Base-by-base conservation (phyloP, 2,797 vertebrate genomes). In the Sebastes kiyomatsui region DNA sequence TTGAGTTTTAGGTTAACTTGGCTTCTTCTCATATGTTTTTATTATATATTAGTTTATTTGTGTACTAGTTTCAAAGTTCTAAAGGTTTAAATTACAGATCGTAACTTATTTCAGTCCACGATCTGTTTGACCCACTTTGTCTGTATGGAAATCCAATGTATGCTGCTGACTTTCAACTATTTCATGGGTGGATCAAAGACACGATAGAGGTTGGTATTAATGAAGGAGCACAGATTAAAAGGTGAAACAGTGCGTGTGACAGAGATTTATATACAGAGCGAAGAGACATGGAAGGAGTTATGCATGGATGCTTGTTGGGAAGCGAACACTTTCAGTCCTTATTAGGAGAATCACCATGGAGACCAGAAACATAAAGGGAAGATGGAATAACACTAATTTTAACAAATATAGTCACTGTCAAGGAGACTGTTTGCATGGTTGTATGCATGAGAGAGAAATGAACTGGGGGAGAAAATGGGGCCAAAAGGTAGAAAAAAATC, bases 321-420 rank as follows among this genome's bases (percentile, higher is more conserved):
- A 84, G 69, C 58, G 70, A 75, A 83, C 82, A 81, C 78, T 85
- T 81, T 84, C 62, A 82, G 60, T 70, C 83, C 78, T 84, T 90
- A 84, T 92, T 90, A 91, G 85, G 88, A 81, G 42, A 80, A 75
- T 88, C 42, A 35, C 76, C 76, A 87, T 79, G 60, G 80, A 72
- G 27, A 79, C 68, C 35, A 80, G 30, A 60, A 72, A 60, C 28
- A 83, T 59, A 58, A 52, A 62, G 28, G n/a, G 23, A 68, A 68
- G 6, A 75, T 54, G 20, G 49, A 54, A 54, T 54, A 22, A 49
- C 7, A 49, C 16, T 20, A 1, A 28, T 67, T 77, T 64, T 11
- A 46, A 75, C 2, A 28, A 46, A 67, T 70, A 38, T 5, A 49
- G 22, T 46, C 42, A 23, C 4, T 55, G 25, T 33, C 25, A 52